Percentiles rank a stretch among this genome's conserved stretches.
phyloP scores from a whole-genome alignment of 2,888 invertebrate genomes.

The Didymodactylos carnosus region DNA sequence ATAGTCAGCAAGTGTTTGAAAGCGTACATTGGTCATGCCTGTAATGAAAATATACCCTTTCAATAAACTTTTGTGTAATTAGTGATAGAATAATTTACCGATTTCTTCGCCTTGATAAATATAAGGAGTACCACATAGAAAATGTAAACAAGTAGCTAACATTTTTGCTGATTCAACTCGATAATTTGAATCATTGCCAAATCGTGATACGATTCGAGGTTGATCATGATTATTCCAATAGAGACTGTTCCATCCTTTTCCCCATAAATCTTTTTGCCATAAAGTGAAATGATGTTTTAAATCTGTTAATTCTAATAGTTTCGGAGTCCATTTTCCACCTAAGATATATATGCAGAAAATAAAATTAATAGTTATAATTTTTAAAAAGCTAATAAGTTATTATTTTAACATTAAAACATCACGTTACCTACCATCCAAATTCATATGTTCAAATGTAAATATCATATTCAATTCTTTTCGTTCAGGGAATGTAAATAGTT shows the following conservation, averaged over 20 bases:
- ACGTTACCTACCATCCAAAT: no score
- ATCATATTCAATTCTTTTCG: not conserved
- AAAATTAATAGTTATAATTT: no score
- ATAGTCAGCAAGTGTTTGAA: not conserved
- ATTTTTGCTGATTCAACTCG: not conserved
- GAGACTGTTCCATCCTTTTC: not conserved
- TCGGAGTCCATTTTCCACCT: not conserved
- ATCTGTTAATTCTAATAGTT: not conserved
- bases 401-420: no score
- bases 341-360: no score
- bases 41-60: not conserved
- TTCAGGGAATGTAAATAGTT: not conserved
- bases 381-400: no score
- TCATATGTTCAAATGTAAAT: not conserved
- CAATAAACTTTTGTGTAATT: not conserved
- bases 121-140: not conserved
- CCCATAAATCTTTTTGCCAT: not conserved
- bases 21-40: not conserved
- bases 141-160: not conserved
- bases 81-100: not conserved
- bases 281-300: not conserved
- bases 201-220: conserved; percentile 2
- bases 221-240: conserved; percentile 12
- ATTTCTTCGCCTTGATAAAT: conserved; percentile 2
- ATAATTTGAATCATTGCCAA: conserved; percentile 3